Conservation (phyloP, 1,140 invertebrate species). For the Scaptomyza montana region DNA sequence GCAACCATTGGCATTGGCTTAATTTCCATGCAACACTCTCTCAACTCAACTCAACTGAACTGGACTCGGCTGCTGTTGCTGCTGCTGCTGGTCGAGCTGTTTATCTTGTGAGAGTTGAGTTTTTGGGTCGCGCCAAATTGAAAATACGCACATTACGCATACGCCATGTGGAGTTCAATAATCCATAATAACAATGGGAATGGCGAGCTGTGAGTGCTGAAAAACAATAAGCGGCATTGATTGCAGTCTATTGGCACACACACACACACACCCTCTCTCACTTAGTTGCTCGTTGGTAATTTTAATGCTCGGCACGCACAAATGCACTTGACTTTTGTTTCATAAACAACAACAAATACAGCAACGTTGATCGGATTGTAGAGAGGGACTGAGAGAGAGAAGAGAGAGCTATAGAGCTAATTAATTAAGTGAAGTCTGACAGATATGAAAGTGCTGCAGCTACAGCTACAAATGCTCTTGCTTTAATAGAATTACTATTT, state of each 20-base stretch:
- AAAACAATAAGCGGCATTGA: slow-evolving; percentile 75
- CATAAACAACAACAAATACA: slow-evolving; percentile 42
- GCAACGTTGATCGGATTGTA: slow-evolving; percentile 40
- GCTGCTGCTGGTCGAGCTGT: slow-evolving; percentile 45
- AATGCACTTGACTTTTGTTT: slow-evolving; percentile 71
- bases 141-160: slow-evolving; percentile 66
- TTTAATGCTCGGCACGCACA: slow-evolving; percentile 59
- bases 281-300: slow-evolving; percentile 33
- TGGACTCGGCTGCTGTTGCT: slow-evolving; percentile 14
- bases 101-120: slow-evolving; percentile 63
- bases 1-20: slow-evolving; percentile 71
- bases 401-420: slow-evolving; percentile 45
- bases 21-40: slow-evolving; percentile 66
- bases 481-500: slow-evolving; percentile 20
- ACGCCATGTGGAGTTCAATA: slow-evolving; percentile 55
- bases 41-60: slow-evolving; percentile 16
- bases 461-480: not conserved
- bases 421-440: slow-evolving; percentile 56
- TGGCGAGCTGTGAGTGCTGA: slow-evolving; percentile 7
- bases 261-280: not conserved
- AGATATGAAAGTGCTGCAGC: slow-evolving; percentile 11
- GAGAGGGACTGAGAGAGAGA: slow-evolving; percentile 27
- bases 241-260: slow-evolving; percentile 51
- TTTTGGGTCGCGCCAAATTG: slow-evolving; percentile 59
- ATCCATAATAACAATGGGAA: slow-evolving; percentile 73